Base-by-base conservation (phyloP, 23 tunicate genomes). In the Trididemnum nubilum region DNA sequence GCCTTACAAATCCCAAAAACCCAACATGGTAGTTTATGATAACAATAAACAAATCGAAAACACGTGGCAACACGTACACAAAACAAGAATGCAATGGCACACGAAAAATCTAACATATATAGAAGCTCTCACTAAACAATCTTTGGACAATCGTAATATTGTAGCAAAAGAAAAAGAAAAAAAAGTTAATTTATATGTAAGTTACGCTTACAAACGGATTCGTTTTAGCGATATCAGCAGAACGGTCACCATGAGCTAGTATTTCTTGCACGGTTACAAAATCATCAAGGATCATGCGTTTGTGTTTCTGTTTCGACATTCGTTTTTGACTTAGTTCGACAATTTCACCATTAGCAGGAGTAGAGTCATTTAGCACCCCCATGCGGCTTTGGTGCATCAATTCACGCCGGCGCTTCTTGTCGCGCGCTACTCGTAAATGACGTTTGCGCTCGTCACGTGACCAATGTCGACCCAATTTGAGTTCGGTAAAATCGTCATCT, bases 241-340 rank as follows among this genome's bases (percentile, higher is more conserved):
- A 29, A 1, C 84, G 66, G 61, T 79, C 79, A 22, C 91, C 91
- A 64, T 87, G 85, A 35, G 91, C 85, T 23, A 87, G 76, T 9
- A 87, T 80, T 39, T 87, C 91, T 81, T 87, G 91, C 33, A 87
- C 91, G 29, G 85, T 81, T 0, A 80, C 85, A 73, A 87, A 87
- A 57, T 60, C 73, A 58, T 81, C 91, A n/a, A 87, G 76, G 65
- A 87, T 44, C 91, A 87, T 87, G 2, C 91, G 74, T 54, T 81
- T 80, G 51, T 85, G 90, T 32, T 79, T 78, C 33, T 81, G 79
- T 26, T 81, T 66, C 9, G 37, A 18, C 79, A 78, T 69, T 28
- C 78, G 69, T 79, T 85, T 85, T 44, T 71, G 90, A 51, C 90
- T 71, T 1, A 85, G 72, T 51, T 79, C 90, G 15, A 85, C 90